phyloP scores from a whole-genome alignment of 2,797 vertebrate species.

The Gallinago solitaria region DNA sequence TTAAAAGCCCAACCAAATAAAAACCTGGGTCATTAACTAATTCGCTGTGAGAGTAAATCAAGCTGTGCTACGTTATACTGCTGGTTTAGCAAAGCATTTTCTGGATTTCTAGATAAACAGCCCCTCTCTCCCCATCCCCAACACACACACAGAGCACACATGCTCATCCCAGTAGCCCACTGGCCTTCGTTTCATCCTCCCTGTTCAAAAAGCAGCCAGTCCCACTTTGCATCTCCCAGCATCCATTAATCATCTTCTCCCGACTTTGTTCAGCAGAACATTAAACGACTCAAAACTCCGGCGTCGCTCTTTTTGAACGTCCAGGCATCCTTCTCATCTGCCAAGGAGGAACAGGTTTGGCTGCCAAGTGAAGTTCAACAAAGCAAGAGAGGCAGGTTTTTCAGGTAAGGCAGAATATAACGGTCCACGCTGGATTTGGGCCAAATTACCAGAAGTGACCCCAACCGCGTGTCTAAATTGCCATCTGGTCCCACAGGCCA shows the following conservation, averaged over 20 bases:
- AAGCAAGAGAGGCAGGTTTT: not conserved
- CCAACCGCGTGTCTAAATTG: not conserved
- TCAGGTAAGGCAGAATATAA: not conserved
- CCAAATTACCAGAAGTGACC: not conserved
- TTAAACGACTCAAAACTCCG: not conserved
- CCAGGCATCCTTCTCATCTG: not conserved
- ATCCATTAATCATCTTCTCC: not conserved
- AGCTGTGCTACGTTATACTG: not conserved
- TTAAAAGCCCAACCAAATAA: not conserved
- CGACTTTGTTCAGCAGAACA: not conserved
- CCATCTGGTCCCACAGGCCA: not conserved
- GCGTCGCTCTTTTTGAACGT: not conserved
- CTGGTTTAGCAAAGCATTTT: conserved; percentile 9
- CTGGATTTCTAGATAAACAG: not conserved
- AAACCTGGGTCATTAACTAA: not conserved
- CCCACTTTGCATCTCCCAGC: not conserved
- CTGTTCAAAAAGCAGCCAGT: not conserved
- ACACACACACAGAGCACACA: not conserved
- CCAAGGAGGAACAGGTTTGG: not conserved
- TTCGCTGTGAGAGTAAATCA: conserved; percentile 5
- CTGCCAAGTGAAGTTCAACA: not conserved
- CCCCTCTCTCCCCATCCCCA: too few relatives aligned
- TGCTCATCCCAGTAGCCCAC: not conserved
- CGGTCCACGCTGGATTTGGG: rapidly evolving
- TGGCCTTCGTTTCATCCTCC: not conserved